phyloP scores from a whole-genome alignment of 2,113 vertebrate genomes.

The Thermophis baileyi region DNA sequence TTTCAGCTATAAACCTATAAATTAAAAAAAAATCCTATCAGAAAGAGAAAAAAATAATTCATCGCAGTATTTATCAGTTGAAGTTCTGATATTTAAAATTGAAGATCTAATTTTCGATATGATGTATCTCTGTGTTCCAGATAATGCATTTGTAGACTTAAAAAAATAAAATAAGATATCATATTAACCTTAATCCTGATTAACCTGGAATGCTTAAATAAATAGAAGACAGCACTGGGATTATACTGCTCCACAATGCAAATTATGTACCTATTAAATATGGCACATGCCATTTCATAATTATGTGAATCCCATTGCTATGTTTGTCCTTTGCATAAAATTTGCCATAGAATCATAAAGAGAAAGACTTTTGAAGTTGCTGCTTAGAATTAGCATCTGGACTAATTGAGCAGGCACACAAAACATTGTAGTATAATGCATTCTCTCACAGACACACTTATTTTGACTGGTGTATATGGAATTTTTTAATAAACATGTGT shows the following conservation, averaged over 20 bases:
- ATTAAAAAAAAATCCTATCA: background rate
- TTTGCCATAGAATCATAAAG: background rate
- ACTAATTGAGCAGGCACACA: background rate
- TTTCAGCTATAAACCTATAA: background rate
- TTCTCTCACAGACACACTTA: background rate
- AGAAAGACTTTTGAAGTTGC: background rate
- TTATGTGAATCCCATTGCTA: background rate
- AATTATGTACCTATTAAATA: background rate
- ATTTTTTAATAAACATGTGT: background rate
- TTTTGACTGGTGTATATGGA: background rate
- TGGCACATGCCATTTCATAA: background rate
- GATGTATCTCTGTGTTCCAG: background rate
- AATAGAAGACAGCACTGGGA: background rate
- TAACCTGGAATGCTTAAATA: background rate
- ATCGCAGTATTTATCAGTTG: background rate
- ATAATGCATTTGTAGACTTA: background rate
- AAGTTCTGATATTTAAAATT: background rate
- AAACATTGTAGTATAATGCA: background rate
- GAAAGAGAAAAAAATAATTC: background rate
- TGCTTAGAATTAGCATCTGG: background rate
- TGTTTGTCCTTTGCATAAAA: background rate
- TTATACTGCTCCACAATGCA: background rate
- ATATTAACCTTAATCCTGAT: background rate
- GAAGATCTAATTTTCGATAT: background rate
- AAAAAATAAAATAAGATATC: background rate